Evolutionary conservation across 1,140 invertebrate species (phyloP).

Genomic region (Centruroides vittatus): DNA sequence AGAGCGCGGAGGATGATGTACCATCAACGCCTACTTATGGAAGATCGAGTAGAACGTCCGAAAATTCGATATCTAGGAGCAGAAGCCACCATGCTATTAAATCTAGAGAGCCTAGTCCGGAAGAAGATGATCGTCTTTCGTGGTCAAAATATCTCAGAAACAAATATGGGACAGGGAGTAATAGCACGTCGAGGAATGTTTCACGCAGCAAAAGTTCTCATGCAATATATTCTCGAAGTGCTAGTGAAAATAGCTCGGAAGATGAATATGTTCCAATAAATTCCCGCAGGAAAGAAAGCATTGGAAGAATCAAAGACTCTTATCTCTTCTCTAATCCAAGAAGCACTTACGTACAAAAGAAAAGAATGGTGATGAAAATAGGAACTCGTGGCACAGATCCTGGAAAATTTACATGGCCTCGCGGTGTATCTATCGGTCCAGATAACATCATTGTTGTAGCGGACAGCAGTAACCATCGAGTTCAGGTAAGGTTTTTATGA

Average conservation of each 20-base stretch:
- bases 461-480: conserved; percentile 87
- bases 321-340: conserved; percentile 7
- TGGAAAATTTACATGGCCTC: conserved; percentile 91
- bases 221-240: conserved; percentile 4
- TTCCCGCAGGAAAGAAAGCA: neutral
- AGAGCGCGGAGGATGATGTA: conserved; percentile 6
- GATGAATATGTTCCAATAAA: conserved; percentile 9
- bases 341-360: conserved; percentile 37
- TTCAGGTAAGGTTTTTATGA: conserved; percentile 36
- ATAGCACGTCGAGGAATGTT: neutral
- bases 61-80: neutral
- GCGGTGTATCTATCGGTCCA: conserved; percentile 82
- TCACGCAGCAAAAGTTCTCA: conserved; percentile 13
- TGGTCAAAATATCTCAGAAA: conserved; percentile 72
- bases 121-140: neutral
- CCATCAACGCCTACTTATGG: neutral
- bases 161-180: conserved; percentile 52
- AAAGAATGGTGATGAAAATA: conserved; percentile 79
- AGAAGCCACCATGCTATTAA: neutral
- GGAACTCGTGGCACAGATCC: conserved; percentile 91
- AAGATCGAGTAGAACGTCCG: neutral
- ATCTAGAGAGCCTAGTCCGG: neutral
- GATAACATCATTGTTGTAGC: conserved; percentile 89
- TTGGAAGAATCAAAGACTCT: neutral
- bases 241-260: conserved; percentile 15